These are phyloP conservation scores for mouse (Mus musculus) DNA, from an alignment of 2,113 vertebrate species.

Conservation along the genomic window DNA sequence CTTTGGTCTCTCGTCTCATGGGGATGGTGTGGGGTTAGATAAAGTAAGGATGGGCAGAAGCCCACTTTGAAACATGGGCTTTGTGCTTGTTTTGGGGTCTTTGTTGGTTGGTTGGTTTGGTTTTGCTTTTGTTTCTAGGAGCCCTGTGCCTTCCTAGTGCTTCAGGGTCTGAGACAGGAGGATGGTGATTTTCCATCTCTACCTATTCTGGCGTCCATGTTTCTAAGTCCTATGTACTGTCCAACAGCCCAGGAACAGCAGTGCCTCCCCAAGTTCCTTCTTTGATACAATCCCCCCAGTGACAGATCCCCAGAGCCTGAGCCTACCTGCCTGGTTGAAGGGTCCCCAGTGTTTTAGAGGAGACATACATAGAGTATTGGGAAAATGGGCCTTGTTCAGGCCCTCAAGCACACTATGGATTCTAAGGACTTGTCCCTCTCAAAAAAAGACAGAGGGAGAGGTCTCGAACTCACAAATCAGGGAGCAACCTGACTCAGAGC, in stretches of 20 bases:
- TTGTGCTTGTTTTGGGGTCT: background rate
- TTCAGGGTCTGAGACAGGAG: background rate
- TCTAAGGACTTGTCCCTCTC: background rate
- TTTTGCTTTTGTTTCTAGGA: constrained; percentile 2
- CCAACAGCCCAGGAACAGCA: background rate
- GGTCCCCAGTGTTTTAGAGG: background rate
- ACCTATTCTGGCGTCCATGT: background rate
- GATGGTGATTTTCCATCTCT: background rate
- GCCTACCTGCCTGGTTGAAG: background rate
- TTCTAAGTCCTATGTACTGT: background rate
- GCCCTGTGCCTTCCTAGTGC: background rate
- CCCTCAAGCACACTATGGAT: too few species aligned
- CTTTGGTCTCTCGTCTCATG: background rate
- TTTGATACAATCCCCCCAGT: rapidly evolving
- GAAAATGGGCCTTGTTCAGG: background rate
- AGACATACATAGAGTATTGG: background rate
- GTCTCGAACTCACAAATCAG: background rate
- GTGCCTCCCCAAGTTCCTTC: background rate
- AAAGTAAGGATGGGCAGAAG: background rate
- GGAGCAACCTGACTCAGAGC: background rate
- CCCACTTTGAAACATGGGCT: background rate
- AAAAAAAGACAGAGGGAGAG: background rate
- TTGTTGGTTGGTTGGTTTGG: background rate
- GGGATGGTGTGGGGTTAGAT: rapidly evolving
- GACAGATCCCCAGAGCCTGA: background rate